phyloP scores from a whole-genome alignment of 2,113 vertebrate species.

The Platanista minor region DNA sequence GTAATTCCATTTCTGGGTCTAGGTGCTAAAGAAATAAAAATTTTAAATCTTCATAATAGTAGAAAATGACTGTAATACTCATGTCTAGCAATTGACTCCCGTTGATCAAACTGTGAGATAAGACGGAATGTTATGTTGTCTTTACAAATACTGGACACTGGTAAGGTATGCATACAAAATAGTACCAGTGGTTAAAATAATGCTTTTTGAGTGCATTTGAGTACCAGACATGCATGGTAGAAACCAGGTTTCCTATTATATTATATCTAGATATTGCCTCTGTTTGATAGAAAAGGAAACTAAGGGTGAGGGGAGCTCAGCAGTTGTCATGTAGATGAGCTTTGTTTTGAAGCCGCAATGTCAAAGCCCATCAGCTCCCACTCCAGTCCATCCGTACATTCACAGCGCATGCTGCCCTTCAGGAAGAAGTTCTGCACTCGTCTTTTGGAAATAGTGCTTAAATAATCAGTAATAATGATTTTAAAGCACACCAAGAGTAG shows the following conservation, averaged over 20 bases:
- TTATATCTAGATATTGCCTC: not conserved
- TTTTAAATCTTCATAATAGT: not conserved
- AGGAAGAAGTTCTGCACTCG: not conserved
- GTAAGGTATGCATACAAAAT: not conserved
- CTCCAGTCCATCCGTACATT: not conserved
- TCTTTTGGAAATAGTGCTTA: not conserved
- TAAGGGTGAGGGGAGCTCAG: too few species aligned
- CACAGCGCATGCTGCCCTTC: accelerated
- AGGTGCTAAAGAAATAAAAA: not conserved
- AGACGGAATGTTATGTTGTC: not conserved
- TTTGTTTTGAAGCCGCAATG: not conserved
- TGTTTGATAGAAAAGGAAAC: not conserved
- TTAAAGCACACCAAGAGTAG: not conserved
- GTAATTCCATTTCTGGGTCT: not conserved
- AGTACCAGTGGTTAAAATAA: not conserved
- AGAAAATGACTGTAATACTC: not conserved
- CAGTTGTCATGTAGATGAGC: not conserved
- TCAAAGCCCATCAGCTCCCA: not conserved
- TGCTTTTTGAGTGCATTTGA: not conserved
- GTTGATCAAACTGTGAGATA: not conserved
- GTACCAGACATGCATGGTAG: not conserved
- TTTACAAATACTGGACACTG: not conserved
- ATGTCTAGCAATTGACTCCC: not conserved
- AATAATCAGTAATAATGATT: not conserved
- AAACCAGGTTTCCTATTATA: not conserved